Conservation (phyloP, 2,797 vertebrate genomes). For the Pseudopleuronectes americanus region DNA sequence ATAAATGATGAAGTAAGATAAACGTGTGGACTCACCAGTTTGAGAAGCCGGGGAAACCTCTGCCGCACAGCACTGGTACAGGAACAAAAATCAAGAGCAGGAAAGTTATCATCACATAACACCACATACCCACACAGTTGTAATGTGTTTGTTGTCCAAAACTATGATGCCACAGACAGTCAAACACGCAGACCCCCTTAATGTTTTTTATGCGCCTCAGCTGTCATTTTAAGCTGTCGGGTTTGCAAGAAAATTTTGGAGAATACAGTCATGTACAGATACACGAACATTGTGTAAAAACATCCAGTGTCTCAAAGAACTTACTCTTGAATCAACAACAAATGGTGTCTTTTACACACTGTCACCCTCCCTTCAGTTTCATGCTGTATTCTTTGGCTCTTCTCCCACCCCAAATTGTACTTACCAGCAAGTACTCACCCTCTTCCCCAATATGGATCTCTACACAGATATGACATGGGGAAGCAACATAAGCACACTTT, state of each 20-base stretch:
- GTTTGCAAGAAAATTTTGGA: slow-evolving; percentile 21
- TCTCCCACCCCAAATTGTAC: slow-evolving; percentile 65
- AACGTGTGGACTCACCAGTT: slow-evolving; percentile 81
- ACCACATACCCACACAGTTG: neutral
- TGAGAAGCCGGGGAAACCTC: slow-evolving; percentile 89
- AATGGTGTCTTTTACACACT: slow-evolving; percentile 8
- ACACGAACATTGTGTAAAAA: slow-evolving; percentile 11
- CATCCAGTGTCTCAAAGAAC: slow-evolving; percentile 11
- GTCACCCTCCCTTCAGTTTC: slow-evolving; percentile 24
- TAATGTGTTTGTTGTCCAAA: neutral
- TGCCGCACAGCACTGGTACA: slow-evolving; percentile 86
- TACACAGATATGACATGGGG: slow-evolving; percentile 77
- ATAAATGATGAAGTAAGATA: neutral
- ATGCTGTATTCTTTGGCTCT: slow-evolving; percentile 19
- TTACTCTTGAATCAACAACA: slow-evolving; percentile 21
- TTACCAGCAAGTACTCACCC: slow-evolving; percentile 80
- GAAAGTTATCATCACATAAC: slow-evolving; percentile 41
- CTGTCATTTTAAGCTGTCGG: slow-evolving; percentile 30
- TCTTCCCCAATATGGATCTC: slow-evolving; percentile 73
- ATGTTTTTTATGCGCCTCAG: slow-evolving; percentile 7
- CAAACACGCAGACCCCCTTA: slow-evolving; percentile 34
- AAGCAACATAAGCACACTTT: slow-evolving; percentile 64
- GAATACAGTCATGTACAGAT: slow-evolving; percentile 17
- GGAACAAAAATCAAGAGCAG: slow-evolving; percentile 63
- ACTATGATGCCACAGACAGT: slow-evolving; percentile 26